phyloP scores from a whole-genome alignment of 2,888 invertebrate species.

The Nycteola revayana region DNA sequence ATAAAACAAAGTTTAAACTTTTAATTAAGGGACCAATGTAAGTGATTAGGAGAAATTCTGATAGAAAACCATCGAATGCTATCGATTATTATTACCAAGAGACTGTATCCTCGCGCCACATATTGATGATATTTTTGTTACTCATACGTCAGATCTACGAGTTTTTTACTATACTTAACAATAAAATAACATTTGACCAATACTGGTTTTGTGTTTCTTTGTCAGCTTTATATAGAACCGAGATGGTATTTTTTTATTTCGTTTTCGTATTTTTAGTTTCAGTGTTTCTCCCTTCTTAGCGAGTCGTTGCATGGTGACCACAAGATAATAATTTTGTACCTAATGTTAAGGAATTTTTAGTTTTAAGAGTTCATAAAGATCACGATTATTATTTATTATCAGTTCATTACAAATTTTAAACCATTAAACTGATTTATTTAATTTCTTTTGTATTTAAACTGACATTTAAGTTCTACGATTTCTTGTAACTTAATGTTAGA shows the following conservation, averaged over 20 bases:
- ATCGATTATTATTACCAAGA: slow-evolving; percentile 63
- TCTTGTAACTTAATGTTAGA: slow-evolving; percentile 75
- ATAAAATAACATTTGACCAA: slow-evolving; percentile 67
- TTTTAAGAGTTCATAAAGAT: slow-evolving; percentile 77
- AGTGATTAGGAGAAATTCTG: slow-evolving; percentile 79
- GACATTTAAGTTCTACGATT: slow-evolving; percentile 69
- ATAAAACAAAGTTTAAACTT: slow-evolving; percentile 78
- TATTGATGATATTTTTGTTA: slow-evolving; percentile 56
- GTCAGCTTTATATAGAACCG: slow-evolving; percentile 45
- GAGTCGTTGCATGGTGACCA: slow-evolving; percentile 73
- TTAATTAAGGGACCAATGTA: slow-evolving; percentile 81
- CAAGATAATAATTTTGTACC: slow-evolving; percentile 78
- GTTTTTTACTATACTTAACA: slow-evolving; percentile 53
- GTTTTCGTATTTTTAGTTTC: slow-evolving; percentile 56
- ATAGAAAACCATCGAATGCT: slow-evolving; percentile 60
- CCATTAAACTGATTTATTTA: slow-evolving; percentile 79
- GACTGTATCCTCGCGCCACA: slow-evolving; percentile 65
- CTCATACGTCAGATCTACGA: slow-evolving; percentile 55
- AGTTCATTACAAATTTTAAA: slow-evolving; percentile 79
- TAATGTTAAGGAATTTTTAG: slow-evolving; percentile 72
- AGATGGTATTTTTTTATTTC: slow-evolving; percentile 60
- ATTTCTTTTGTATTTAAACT: slow-evolving; percentile 80
- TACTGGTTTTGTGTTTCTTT: slow-evolving; percentile 69
- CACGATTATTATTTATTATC: slow-evolving; percentile 81
- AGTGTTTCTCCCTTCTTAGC: slow-evolving; percentile 67